These are phyloP conservation scores for Cremastinae sp. DNA, from an alignment of 2,888 invertebrate genomes.

Conservation along the genomic window DNA sequence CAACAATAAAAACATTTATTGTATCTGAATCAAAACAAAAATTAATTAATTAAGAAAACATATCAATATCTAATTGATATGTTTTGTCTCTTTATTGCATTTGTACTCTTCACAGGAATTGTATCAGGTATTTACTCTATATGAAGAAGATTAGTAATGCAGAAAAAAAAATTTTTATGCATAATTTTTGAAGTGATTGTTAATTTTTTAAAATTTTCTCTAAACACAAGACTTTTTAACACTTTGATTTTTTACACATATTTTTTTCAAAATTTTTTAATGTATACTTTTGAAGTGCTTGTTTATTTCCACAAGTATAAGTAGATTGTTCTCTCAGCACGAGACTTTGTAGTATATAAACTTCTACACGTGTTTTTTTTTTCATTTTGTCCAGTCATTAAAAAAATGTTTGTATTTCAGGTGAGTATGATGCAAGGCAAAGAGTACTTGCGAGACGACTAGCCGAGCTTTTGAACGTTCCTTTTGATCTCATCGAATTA, in stretches of 20 bases:
- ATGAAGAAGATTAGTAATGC: conserved; percentile 22
- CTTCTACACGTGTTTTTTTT: conserved; percentile 6
- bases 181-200: background rate
- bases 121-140: conserved; percentile 59
- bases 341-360: background rate
- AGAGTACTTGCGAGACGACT: conserved; percentile 83
- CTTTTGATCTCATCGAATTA: conserved; percentile 82
- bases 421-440: conserved; percentile 84
- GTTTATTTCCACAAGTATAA: background rate
- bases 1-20: background rate
- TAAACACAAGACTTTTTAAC: no score
- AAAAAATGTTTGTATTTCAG: conserved; percentile 74
- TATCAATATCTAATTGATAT: conserved; percentile 35
- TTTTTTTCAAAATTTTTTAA: conserved; percentile 20
- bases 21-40: background rate
- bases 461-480: conserved; percentile 82
- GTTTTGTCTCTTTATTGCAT: conserved; percentile 42
- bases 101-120: conserved; percentile 61
- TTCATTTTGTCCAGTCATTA: background rate
- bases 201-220: no score
- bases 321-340: background rate
- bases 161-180: conserved; percentile 16
- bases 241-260: no score
- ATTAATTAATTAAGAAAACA: conserved; percentile 7
- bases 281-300: background rate